Conservation (phyloP, 1,140 invertebrate genomes). For the Cotesia typhae region DNA sequence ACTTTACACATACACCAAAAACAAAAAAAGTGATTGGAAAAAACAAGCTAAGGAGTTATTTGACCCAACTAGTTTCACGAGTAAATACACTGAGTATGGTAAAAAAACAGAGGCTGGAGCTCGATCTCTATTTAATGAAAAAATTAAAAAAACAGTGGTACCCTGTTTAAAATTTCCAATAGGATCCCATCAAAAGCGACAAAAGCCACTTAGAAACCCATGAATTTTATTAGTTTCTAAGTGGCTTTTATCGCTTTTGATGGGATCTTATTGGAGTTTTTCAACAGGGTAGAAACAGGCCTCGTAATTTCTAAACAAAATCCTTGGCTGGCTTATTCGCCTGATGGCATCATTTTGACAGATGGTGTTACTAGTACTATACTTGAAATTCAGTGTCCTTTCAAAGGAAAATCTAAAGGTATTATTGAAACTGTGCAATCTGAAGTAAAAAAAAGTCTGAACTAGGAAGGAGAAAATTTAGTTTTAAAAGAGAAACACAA, state of each 20-base stretch:
- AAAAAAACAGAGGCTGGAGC: slow-evolving; percentile 16
- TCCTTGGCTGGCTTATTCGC: slow-evolving; percentile 36
- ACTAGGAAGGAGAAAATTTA: not conserved
- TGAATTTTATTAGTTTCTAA: too few species aligned
- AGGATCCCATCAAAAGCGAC: too few species aligned
- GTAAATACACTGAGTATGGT: slow-evolving; percentile 11
- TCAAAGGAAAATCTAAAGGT: slow-evolving; percentile 36
- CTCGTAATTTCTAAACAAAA: slow-evolving; percentile 32
- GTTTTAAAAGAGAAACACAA: slow-evolving; percentile 39
- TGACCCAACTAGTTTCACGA: slow-evolving; percentile 3
- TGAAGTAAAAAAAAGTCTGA: not conserved
- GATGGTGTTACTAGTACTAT: slow-evolving; percentile 29
- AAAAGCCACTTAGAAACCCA: too few species aligned
- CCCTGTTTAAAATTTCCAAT: too few species aligned
- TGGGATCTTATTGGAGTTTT: too few species aligned
- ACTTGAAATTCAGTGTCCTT: slow-evolving; percentile 43
- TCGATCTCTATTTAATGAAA: slow-evolving; percentile 1
- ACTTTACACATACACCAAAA: slow-evolving; percentile 21
- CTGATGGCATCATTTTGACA: slow-evolving; percentile 39
- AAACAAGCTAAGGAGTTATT: slow-evolving; percentile 28
- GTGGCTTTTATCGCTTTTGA: too few species aligned
- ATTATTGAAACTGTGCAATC: slow-evolving; percentile 23
- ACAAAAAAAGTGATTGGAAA: slow-evolving; percentile 31
- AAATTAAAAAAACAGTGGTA: not conserved
- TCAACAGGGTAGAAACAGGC: slow-evolving; percentile 5